phyloP scores from a whole-genome alignment of 2,888 invertebrate species.

The Eledona agricola region DNA sequence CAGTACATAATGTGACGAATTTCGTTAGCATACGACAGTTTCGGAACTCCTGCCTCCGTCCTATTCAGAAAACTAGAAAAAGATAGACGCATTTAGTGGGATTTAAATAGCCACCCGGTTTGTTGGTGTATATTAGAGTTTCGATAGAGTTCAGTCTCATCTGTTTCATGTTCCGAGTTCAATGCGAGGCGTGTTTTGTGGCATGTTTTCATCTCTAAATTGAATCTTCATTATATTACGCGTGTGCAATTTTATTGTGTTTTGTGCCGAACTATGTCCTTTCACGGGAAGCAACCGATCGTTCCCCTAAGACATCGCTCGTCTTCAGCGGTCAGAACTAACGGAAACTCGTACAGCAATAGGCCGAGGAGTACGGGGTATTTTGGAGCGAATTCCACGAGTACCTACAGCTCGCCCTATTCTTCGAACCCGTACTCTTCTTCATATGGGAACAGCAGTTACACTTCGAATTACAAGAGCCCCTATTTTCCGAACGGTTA shows the following conservation, averaged over 20 bases:
- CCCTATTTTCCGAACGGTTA: slow-evolving; percentile 64
- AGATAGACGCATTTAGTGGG: slow-evolving; percentile 44
- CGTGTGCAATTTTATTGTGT: neutral
- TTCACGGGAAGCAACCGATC: slow-evolving; percentile 54
- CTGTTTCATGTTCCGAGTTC: slow-evolving; percentile 33
- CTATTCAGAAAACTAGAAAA: slow-evolving; percentile 41
- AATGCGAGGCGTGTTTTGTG: slow-evolving; percentile 23
- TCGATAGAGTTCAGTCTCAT: slow-evolving; percentile 30
- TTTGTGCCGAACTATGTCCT: slow-evolving; percentile 44
- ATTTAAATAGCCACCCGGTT: slow-evolving; percentile 43
- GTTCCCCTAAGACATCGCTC: slow-evolving; percentile 56
- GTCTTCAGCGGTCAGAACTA: slow-evolving; percentile 53
- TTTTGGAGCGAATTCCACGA: slow-evolving; percentile 46
- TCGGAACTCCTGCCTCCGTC: slow-evolving; percentile 38
- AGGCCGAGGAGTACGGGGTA: slow-evolving; percentile 56
- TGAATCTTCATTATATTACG: slow-evolving; percentile 12
- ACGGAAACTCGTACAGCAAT: slow-evolving; percentile 46
- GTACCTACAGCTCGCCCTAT: slow-evolving; percentile 46
- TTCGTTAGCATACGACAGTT: too few species aligned
- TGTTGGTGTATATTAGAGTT: slow-evolving; percentile 38
- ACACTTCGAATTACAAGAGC: slow-evolving; percentile 58
- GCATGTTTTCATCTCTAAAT: slow-evolving; percentile 10
- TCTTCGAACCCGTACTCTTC: slow-evolving; percentile 56
- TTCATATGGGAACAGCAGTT: slow-evolving; percentile 30
- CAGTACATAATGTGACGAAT: too few species aligned